Base-by-base conservation (phyloP, 1,140 invertebrate genomes). In the Trachymyrmex septentrionalis region DNA sequence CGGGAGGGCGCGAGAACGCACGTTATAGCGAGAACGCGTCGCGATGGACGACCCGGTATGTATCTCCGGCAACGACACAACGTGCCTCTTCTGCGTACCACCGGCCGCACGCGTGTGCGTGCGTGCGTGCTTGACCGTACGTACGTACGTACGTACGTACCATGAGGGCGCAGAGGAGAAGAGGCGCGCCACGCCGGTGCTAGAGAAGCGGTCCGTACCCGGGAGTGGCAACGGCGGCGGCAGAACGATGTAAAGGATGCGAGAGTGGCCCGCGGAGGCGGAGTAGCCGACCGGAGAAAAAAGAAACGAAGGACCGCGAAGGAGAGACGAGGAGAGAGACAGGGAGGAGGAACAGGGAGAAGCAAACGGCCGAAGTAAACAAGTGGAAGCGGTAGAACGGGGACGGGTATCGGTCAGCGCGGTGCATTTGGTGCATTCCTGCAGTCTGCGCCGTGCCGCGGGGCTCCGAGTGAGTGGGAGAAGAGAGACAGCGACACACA, bases 361-460 rank as follows among this genome's bases (percentile, higher is more conserved):
- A 76, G 77, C 59, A 78, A 73, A 66, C 86, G 86, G 85, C 81
- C 87, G 92, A 93, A 93, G 93, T 94, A 94, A 94, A 94, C 93
- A 94, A 94, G 93, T 92, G 91, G 92, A 92, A 90, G 86, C 72
- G 66, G 88, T 85, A 85, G 84, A 86, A 92, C 85, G 81, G 72
- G 86, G 89, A 90, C 80, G 88, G 57, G 84, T 85, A 92, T 85
- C 85, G 92, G 91, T 92, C 92, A 92, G 91, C 89, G 92, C 92
- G 91, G 92, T 93, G 92, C 92, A 93, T 94, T 94, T 92, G 90
- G 92, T 92, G 92, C 94, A 94, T 94, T 94, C 94, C 93, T 92
- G 87, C 67, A 93, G 93, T 93, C 92, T 93, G 92, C 90, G 84
- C 86, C 85, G 89, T 85, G 89, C 73, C 30, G 30, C 30, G 30